Evolutionary conservation across 2,113 vertebrate species (phyloP).

Genomic region (Pardalotus punctatus): DNA sequence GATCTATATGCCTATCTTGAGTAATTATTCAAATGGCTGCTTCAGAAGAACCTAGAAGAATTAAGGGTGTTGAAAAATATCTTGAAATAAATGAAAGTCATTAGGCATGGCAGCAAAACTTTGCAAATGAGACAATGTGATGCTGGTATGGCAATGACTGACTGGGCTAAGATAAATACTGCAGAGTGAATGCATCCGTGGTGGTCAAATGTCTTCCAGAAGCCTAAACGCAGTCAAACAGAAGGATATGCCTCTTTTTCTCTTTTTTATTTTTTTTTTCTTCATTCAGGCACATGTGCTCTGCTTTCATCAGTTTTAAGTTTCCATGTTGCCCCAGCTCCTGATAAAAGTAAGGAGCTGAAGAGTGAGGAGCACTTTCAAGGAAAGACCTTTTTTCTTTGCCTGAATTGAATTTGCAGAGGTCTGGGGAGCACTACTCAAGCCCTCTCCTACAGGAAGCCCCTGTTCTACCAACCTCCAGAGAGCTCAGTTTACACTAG

Average conservation of each 20-base stretch:
- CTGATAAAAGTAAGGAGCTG: background rate
- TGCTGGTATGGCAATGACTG: background rate
- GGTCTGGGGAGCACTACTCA: background rate
- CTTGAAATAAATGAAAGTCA: background rate
- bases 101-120: background rate
- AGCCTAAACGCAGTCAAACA: background rate
- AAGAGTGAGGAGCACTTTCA: background rate
- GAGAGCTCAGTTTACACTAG: background rate
- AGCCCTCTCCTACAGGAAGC: background rate
- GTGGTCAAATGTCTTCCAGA: background rate
- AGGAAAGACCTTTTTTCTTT: background rate
- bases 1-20: background rate
- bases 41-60: background rate
- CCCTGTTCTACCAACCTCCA: background rate
- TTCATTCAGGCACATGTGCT: background rate
- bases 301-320: background rate
- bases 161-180: background rate
- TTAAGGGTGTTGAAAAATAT: background rate
- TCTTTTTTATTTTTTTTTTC: background rate
- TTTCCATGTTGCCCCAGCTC: background rate
- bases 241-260: fast-evolving
- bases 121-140: background rate
- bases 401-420: background rate
- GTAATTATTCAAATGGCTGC: background rate
- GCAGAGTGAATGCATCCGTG: fast-evolving